Evolutionary conservation across 2,797 vertebrate genomes (phyloP).

Genomic region (Meda fulgida): DNA sequence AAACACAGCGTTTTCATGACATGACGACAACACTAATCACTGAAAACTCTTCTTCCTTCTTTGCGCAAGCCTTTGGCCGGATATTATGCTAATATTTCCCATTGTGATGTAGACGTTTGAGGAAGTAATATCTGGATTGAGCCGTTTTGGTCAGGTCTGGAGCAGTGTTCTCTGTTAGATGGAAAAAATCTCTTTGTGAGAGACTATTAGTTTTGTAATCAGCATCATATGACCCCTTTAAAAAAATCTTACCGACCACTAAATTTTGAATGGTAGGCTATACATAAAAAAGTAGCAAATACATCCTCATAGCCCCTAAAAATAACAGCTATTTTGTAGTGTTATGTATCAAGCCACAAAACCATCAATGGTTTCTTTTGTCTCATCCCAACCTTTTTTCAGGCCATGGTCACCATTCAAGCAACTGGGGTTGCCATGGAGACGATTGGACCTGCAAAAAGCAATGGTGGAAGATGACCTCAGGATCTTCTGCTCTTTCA

Average conservation of each 20-base stretch:
- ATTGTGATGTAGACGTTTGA: background rate
- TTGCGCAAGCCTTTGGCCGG: background rate
- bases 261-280: background rate
- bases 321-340: background rate
- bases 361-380: constrained; percentile 17
- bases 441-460: constrained; percentile 50
- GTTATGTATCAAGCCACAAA: background rate
- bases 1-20: background rate
- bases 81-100: background rate
- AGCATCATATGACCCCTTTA: background rate
- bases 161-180: background rate
- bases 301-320: background rate
- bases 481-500: constrained; percentile 52
- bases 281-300: background rate
- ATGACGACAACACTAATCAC: background rate
- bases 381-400: constrained; percentile 5
- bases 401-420: constrained; percentile 1
- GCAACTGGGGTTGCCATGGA: constrained; percentile 54
- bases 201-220: background rate
- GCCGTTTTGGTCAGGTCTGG: background rate
- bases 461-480: constrained; percentile 54
- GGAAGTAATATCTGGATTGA: background rate
- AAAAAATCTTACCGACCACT: background rate
- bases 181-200: background rate
- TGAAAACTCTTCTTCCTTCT: background rate